Conservation (phyloP, 2,113 vertebrate genomes). For the Paracanthobrama guichenoti region DNA sequence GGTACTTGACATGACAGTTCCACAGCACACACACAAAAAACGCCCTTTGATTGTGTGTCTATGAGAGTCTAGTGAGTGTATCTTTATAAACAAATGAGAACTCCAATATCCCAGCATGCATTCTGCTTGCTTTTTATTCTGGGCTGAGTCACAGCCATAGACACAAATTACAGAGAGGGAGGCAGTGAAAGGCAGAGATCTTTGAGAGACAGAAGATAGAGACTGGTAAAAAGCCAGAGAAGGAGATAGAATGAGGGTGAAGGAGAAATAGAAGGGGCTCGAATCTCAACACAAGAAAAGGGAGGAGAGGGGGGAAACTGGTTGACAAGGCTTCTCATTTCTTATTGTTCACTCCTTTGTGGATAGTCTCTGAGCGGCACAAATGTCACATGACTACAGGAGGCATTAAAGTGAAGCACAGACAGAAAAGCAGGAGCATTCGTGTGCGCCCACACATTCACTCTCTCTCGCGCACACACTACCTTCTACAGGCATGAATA, state of each 20-base stretch:
- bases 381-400: conserved; percentile 51
- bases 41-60: conserved; percentile 21
- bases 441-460: conserved; percentile 41
- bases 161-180: conserved; percentile 60
- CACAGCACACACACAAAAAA: conserved; percentile 5
- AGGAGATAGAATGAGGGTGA: conserved; percentile 21
- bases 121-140: conserved; percentile 50
- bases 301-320: conserved; percentile 52
- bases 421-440: conserved; percentile 37
- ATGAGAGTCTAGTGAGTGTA: conserved; percentile 26
- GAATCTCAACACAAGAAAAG: conserved; percentile 45
- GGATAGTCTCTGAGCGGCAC: conserved; percentile 59
- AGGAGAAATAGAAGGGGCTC: conserved; percentile 38
- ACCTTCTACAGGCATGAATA: conserved; percentile 12
- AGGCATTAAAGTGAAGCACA: conserved; percentile 37
- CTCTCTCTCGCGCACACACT: conserved; percentile 18
- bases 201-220: conserved; percentile 41
- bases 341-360: conserved; percentile 54
- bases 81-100: conserved; percentile 64
- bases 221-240: conserved; percentile 37
- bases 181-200: conserved; percentile 50
- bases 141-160: conserved; percentile 60
- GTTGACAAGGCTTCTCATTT: conserved; percentile 66
- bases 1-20: background rate
- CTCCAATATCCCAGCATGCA: conserved; percentile 48